Conservation (phyloP, 1,140 invertebrate genomes). For the Panulirus ornatus region DNA sequence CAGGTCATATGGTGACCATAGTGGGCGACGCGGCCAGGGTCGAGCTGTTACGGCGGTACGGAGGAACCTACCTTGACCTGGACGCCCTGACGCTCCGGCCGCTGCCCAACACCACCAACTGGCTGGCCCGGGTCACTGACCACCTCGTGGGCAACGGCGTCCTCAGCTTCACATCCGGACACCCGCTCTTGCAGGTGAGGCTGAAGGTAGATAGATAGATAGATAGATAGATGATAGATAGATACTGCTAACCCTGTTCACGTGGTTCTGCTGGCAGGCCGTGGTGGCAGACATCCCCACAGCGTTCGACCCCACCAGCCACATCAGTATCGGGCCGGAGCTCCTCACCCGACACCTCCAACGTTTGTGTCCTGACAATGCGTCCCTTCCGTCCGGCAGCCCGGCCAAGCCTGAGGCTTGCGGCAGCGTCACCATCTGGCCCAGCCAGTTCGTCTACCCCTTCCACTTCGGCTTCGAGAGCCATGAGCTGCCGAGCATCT, state of each 20-base stretch:
- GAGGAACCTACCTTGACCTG: slow-evolving; percentile 40
- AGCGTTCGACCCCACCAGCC: not conserved
- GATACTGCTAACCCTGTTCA: no score
- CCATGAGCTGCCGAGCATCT: slow-evolving; percentile 13
- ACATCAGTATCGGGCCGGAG: slow-evolving; percentile 40
- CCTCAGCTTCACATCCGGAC: not conserved
- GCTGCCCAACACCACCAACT: slow-evolving; percentile 8
- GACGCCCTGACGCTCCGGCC: slow-evolving; percentile 26
- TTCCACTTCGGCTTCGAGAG: not conserved
- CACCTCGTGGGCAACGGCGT: not conserved
- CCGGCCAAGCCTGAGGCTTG: slow-evolving; percentile 24
- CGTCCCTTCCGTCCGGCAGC: slow-evolving; percentile 1
- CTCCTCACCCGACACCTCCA: slow-evolving; percentile 37
- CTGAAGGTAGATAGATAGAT: no score
- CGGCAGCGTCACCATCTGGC: slow-evolving; percentile 24
- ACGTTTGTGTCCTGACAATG: slow-evolving; percentile 16
- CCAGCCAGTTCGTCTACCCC: slow-evolving; percentile 25
- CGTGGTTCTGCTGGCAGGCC: not conserved
- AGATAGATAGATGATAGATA: no score
- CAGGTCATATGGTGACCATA: not conserved
- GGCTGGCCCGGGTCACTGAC: not conserved
- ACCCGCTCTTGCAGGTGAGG: slow-evolving; percentile 32
- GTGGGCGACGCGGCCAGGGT: slow-evolving; percentile 20
- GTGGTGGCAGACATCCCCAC: slow-evolving; percentile 5
- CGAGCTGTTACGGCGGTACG: slow-evolving; percentile 4